Conservation (phyloP, 37 sponge, comb jelly and placozoan genomes). For the Ianthella basta region DNA sequence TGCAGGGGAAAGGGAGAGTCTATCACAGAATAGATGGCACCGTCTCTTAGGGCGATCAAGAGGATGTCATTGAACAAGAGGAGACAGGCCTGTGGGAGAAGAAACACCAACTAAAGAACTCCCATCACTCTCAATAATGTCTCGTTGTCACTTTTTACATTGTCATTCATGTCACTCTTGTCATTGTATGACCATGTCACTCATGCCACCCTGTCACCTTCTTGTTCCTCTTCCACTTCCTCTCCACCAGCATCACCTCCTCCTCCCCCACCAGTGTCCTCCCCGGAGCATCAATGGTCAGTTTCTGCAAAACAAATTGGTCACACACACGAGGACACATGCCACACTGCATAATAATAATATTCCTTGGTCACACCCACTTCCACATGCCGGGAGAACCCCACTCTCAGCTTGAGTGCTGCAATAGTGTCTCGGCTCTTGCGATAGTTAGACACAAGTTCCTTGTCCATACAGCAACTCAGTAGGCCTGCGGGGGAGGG, state of each 20-base stretch:
- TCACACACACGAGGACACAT: neutral
- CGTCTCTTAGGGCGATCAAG: constrained; percentile 49
- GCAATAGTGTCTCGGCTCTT: constrained; percentile 31
- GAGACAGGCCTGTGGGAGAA: constrained; percentile 52
- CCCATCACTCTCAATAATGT: too few relatives aligned
- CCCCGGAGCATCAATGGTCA: constrained; percentile 50
- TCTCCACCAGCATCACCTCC: constrained; percentile 55
- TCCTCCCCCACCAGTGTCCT: constrained; percentile 59
- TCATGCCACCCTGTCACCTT: constrained; percentile 37
- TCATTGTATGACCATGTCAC: neutral
- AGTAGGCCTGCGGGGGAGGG: constrained; percentile 9
- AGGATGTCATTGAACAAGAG: constrained; percentile 75
- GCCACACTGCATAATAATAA: neutral
- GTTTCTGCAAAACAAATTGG: neutral
- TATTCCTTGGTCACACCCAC: neutral
- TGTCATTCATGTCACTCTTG: too few relatives aligned
- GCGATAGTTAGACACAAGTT: constrained; percentile 30
- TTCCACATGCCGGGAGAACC: constrained; percentile 38
- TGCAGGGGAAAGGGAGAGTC: constrained; percentile 58
- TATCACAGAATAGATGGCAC: constrained; percentile 31
- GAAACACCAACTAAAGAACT: too few relatives aligned
- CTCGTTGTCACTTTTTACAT: too few relatives aligned
- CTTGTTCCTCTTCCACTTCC: constrained; percentile 62
- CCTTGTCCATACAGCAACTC: constrained; percentile 41
- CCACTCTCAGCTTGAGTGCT: constrained; percentile 35